These are phyloP conservation scores for Silurus lanzhouensis DNA, from an alignment of 2,797 vertebrate genomes.

Conservation along the genomic window DNA sequence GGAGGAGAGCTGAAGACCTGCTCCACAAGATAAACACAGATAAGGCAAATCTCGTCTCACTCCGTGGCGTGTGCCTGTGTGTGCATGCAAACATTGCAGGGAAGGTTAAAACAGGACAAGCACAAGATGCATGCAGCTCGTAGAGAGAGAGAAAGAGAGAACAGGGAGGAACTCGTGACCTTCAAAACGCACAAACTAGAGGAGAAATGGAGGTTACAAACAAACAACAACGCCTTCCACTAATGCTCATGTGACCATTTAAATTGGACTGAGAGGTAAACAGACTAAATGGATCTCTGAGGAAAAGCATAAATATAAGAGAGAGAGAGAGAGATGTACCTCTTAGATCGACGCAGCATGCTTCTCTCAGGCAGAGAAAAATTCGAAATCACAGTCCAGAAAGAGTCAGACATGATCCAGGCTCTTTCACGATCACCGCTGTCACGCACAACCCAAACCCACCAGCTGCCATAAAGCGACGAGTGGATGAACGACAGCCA, in stretches of 20 bases:
- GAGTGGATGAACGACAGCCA: conserved; percentile 38
- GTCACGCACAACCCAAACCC: conserved; percentile 61
- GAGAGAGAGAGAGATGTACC: conserved; percentile 66
- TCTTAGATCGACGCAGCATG: conserved; percentile 88
- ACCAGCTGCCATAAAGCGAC: conserved; percentile 3
- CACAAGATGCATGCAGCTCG: neutral
- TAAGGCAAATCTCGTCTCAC: neutral
- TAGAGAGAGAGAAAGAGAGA: no score
- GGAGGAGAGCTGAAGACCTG: conserved; percentile 26
- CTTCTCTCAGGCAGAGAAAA: conserved; percentile 86
- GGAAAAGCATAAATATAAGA: neutral
- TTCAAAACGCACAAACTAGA: conserved; percentile 16
- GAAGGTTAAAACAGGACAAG: neutral
- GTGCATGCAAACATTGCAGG: conserved; percentile 1
- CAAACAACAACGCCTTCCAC: conserved; percentile 24
- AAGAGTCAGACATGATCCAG: conserved; percentile 88
- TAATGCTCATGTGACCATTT: conserved; percentile 21
- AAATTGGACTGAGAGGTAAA: conserved; percentile 14
- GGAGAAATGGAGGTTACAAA: conserved; percentile 9
- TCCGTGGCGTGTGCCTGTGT: neutral
- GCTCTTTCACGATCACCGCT: conserved; percentile 70
- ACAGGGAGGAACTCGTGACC: neutral
- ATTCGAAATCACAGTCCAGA: conserved; percentile 90
- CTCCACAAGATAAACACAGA: conserved; percentile 1
- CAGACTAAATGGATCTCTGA: conserved; percentile 6